Base-by-base conservation (phyloP, 2,797 vertebrate species). In the Sciurus vulgaris region DNA sequence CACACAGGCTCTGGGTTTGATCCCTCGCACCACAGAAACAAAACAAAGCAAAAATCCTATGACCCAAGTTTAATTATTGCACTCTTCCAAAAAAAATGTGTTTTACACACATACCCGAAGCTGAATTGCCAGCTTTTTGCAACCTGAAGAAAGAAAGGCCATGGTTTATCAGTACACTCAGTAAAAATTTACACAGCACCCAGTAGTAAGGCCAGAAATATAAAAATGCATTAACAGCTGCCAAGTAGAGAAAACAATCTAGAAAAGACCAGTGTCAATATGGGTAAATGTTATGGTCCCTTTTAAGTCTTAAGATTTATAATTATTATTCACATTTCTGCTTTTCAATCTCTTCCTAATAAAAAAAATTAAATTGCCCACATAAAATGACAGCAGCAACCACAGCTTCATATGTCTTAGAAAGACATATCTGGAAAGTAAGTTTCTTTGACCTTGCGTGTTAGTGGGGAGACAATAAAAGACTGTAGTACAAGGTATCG, bases 301-400 rank as follows among this genome's bases (percentile, higher is more conserved):
- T 41, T 70, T 70, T 67, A 91, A 78, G 38, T 67, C 78, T 85
- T 79, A 76, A 74, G 38, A 33, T 86, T 77, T 78, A 3, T 59
- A 89, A 61, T 17, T 26, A 86, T 24, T 73, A 69, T 69, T 88
- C 63, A 65, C n/a, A 91, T 63, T 82, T 44, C 54, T 28, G 88
- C 33, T 47, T 89, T 96, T 87, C 41, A 84, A 49, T 78, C 11
- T 86, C 83, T 78, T 94, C 84, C 84, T 92, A 91, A 93, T 59
- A 91, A 93, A 73, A 72, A 63, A 73, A 84, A 54, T 47, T 76
- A 74, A 79, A 91, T 56, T 17, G 56, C 14, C 90, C 51, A 94
- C 84, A 33, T 73, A 72, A 77, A 93, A 73, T 18, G 86, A 51
- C 17, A 87, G 33, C 20, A 38, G 56, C 35, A 82, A 74, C 17